A percentile compares a stretch with the other conserved stretches of the same genome.
Conservation (phyloP, 2,888 invertebrate species). For the Thysanoteuthis rhombus region DNA sequence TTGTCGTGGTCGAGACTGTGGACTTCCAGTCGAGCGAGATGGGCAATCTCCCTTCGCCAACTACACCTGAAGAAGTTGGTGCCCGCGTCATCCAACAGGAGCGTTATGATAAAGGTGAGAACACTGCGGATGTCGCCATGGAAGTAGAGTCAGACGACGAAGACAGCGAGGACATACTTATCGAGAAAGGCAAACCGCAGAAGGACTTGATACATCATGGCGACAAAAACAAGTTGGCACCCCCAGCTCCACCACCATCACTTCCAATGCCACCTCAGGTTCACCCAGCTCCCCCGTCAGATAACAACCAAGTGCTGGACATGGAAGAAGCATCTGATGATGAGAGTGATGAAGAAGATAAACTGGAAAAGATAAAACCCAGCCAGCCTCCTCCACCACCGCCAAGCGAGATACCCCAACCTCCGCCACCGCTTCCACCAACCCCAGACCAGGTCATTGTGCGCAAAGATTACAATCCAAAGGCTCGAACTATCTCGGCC, state of each 20-base stretch:
- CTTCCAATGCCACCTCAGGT: slow-evolving; percentile 34
- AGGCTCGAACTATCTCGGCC: slow-evolving; percentile 66
- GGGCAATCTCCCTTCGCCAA: slow-evolving; percentile 91
- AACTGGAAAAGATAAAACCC: slow-evolving; percentile 40
- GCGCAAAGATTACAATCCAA: slow-evolving; percentile 96
- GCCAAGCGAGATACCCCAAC: slow-evolving; percentile 69
- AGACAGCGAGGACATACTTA: slow-evolving; percentile 70
- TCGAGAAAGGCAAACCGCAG: slow-evolving; percentile 40
- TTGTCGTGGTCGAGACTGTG: slow-evolving; percentile 99
- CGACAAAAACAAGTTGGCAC: slow-evolving; percentile 36
- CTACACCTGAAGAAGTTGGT: slow-evolving; percentile 96
- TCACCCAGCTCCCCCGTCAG: slow-evolving; percentile 32
- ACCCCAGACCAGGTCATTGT: slow-evolving; percentile 92
- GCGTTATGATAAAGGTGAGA: slow-evolving; percentile 56
- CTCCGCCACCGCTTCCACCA: slow-evolving; percentile 80
- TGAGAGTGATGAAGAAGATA: slow-evolving; percentile 51
- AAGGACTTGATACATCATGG: slow-evolving; percentile 1
- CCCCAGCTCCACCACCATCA: slow-evolving; percentile 37
- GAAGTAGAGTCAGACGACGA: slow-evolving; percentile 86
- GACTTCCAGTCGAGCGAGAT: slow-evolving; percentile 97
- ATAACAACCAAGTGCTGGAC: slow-evolving; percentile 41
- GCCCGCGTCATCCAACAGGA: slow-evolving; percentile 89
- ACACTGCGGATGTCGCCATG: slow-evolving; percentile 75
- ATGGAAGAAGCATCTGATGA: slow-evolving; percentile 60
- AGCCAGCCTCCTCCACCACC: slow-evolving; percentile 50